A percentile compares a stretch with the other conserved stretches of the same genome.
phyloP scores from a whole-genome alignment of 2,888 invertebrate species.

The Polylopha cassiicola region DNA sequence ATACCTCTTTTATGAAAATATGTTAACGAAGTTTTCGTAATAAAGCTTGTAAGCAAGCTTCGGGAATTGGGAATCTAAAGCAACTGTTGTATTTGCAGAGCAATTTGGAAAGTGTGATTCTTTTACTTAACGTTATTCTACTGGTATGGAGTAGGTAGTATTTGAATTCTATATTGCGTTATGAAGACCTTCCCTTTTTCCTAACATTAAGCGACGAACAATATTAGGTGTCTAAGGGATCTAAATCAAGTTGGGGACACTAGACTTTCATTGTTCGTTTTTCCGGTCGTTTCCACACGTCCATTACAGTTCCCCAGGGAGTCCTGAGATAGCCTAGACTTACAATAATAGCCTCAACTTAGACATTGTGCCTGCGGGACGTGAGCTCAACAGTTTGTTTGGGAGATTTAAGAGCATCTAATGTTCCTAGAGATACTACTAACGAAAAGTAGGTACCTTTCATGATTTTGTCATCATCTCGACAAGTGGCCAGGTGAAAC shows the following conservation, averaged over 20 bases:
- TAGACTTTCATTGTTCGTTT: constrained; percentile 54
- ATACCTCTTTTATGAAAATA: no score
- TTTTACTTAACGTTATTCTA: no score
- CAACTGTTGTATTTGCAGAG: no score
- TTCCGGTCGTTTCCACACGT: constrained; percentile 56
- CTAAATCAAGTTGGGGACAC: constrained; percentile 60
- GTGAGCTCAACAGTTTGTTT: constrained; percentile 32
- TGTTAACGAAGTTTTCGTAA: no score
- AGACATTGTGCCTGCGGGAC: constrained; percentile 27
- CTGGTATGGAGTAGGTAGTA: no score
- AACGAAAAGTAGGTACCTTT: constrained; percentile 48
- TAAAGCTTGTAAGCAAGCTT: no score
- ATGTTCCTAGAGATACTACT: constrained; percentile 16
- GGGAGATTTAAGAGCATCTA: constrained; percentile 20
- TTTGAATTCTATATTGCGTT: no score
- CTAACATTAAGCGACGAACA: constrained; percentile 28
- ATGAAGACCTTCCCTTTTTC: background rate
- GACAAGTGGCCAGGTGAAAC: constrained; percentile 36
- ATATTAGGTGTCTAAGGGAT: constrained; percentile 47
- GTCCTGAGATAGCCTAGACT: constrained; percentile 47
- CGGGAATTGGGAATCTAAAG: no score
- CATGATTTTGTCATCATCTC: constrained; percentile 68
- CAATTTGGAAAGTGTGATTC: no score
- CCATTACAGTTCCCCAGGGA: constrained; percentile 60
- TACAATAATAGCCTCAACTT: constrained; percentile 43